Base-by-base conservation (phyloP, 1,140 invertebrate species). In the Nasonia giraulti region DNA sequence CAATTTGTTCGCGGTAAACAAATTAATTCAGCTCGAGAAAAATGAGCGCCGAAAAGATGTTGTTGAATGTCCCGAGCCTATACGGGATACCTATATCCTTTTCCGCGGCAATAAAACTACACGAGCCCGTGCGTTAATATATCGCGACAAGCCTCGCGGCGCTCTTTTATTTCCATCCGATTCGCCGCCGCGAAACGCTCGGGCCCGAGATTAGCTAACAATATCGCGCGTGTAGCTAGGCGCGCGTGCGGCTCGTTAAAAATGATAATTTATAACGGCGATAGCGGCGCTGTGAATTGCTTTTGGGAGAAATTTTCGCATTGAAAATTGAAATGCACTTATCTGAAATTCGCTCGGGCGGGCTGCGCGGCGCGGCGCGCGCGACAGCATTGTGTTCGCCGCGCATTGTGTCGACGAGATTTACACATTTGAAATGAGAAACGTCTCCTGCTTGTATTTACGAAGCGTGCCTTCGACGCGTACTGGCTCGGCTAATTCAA, bases 221-320 rank as follows among this genome's bases (percentile, higher is more conserved):
- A 71, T 85, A 71, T 82, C 78, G 81, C 69, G 75, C 11, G 47
- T 66, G 33, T 71, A 68, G 23, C 31, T 1, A 8, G 10, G 17
- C 20, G 12, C n/a, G 2, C 55, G 7, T 68, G 47, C 12, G 10
- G 17, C 44, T 84, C 76, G 82, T 84, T 84, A 79, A 79, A 84
- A 74, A 81, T 81, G 33, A 44, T 81, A 80, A 85, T 85, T 85
- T 81, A 85, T 76, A 80, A 85, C 79, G 47, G 66, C 69, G 78
- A 80, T 80, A 79, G 23, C 80, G 37, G 31, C 33, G 73, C 50
- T 50, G 74, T 27, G 27, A 68, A 50, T 84, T 73, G 76, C 82
- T 78, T 62, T 79, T 84, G 71, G 68, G 44, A 73, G 47, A 84
- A 84, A 84, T 62, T 84, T 66, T 80, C 77, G 12, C 50, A 84